phyloP scores from a whole-genome alignment of 2,888 invertebrate genomes.

The Clanis bilineata region DNA sequence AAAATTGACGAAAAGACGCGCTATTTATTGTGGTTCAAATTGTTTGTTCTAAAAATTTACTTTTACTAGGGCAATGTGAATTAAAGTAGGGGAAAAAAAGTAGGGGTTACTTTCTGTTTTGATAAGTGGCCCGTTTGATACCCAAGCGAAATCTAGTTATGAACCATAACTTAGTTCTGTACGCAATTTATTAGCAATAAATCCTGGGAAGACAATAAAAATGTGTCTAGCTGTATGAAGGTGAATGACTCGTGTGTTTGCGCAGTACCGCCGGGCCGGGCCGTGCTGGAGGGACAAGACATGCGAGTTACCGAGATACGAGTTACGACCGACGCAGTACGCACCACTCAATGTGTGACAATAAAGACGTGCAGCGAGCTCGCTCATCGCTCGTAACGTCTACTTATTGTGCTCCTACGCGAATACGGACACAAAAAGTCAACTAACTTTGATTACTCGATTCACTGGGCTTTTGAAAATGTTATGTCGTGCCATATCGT shows the following conservation, averaged over 20 bases:
- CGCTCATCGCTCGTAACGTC: constrained; percentile 23
- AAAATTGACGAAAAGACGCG: too few species aligned
- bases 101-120: too few species aligned
- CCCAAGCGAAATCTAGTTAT: too few species aligned
- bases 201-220: constrained; percentile 9
- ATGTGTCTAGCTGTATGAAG: constrained; percentile 25
- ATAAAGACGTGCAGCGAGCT: constrained; percentile 40
- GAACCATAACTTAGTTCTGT: not conserved
- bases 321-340: constrained; percentile 43
- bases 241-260: constrained; percentile 33
- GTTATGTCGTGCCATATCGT: not conserved
- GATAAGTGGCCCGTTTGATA: too few species aligned
- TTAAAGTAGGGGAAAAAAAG: too few species aligned
- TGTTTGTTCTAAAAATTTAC: too few species aligned
- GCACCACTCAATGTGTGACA: constrained; percentile 40
- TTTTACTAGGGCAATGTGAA: too few species aligned
- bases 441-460: not conserved
- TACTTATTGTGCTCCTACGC: constrained; percentile 18
- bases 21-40: too few species aligned
- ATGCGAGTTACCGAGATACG: constrained; percentile 23
- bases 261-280: constrained; percentile 23
- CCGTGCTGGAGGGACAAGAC: constrained; percentile 25
- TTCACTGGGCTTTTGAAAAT: not conserved
- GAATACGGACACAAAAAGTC: constrained; percentile 5
- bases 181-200: constrained; percentile 4